These are phyloP conservation scores for Noturus placidus DNA, from an alignment of 2,113 vertebrate genomes.

Conservation along the genomic window DNA sequence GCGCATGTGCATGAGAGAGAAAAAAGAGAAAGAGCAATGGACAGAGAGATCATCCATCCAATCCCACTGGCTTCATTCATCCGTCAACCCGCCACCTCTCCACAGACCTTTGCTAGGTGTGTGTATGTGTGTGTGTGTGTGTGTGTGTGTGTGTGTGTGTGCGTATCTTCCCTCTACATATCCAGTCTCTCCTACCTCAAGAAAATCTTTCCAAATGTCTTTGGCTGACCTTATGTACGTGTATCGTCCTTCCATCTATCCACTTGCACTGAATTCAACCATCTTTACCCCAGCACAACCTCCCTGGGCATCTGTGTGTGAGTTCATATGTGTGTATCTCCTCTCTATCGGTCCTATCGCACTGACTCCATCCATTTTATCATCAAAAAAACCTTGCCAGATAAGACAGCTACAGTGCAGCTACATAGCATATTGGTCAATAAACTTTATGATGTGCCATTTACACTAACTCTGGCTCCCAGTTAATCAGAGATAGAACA, in stretches of 20 bases:
- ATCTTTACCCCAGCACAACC: slow-evolving; percentile 12
- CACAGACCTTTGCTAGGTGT: neutral
- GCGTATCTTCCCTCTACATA: slow-evolving; percentile 2
- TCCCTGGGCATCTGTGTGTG: slow-evolving; percentile 27
- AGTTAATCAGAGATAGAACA: slow-evolving; percentile 36
- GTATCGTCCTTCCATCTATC: slow-evolving; percentile 29
- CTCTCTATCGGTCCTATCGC: slow-evolving; percentile 19
- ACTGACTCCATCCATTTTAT: slow-evolving; percentile 13
- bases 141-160: neutral
- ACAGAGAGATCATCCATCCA: neutral
- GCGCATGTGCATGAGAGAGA: neutral
- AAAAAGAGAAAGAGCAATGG: neutral
- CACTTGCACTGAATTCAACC: slow-evolving; percentile 7
- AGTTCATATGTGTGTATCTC: slow-evolving; percentile 15
- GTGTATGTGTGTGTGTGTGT: neutral
- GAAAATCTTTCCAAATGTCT: slow-evolving; percentile 21
- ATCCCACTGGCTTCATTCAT: neutral
- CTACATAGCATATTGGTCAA: slow-evolving; percentile 39
- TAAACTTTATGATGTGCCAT: slow-evolving; percentile 36
- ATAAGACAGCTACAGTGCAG: neutral
- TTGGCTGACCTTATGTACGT: slow-evolving; percentile 24
- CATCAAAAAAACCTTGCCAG: neutral
- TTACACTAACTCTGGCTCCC: slow-evolving; percentile 9
- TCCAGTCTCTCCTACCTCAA: slow-evolving; percentile 4
- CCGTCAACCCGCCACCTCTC: neutral